Conservation (phyloP, 2,888 invertebrate genomes). For the Caenorhabditis sp. region DNA sequence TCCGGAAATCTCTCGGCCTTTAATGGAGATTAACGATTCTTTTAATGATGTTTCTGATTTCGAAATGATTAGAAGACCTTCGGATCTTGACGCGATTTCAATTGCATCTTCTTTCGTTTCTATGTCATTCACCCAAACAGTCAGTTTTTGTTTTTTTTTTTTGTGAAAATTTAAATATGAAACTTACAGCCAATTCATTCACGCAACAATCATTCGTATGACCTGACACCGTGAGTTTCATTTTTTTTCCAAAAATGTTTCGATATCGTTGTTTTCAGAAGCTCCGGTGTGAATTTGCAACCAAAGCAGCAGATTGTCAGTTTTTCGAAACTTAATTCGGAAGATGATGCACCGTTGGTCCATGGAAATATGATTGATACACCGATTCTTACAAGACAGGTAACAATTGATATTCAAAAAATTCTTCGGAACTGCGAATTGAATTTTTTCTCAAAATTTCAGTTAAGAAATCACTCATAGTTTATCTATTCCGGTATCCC, state of each 20-base stretch:
- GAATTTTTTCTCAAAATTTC: no score
- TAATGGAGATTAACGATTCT: slow-evolving; percentile 17
- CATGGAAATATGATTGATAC: slow-evolving; percentile 14
- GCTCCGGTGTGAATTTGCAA: slow-evolving; percentile 13
- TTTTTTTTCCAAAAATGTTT: no score
- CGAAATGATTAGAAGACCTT: slow-evolving; percentile 1
- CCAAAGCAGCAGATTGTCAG: slow-evolving; percentile 28
- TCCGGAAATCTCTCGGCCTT: slow-evolving; percentile 22
- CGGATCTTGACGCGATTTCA: slow-evolving; percentile 13
- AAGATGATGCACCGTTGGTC: slow-evolving; percentile 7
- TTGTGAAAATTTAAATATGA: neutral
- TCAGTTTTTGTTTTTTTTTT: neutral
- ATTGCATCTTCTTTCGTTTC: slow-evolving; percentile 19
- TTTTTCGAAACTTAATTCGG: slow-evolving; percentile 18
- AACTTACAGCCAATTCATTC: slow-evolving; percentile 25
- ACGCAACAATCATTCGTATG: neutral
- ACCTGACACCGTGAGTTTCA: neutral
- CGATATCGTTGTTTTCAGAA: neutral
- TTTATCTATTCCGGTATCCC: no score
- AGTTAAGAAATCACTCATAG: no score
- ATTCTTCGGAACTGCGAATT: no score
- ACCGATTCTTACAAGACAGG: slow-evolving; percentile 18
- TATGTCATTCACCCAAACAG: slow-evolving; percentile 22
- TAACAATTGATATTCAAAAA: no score
- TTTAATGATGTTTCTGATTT: neutral